phyloP scores from a whole-genome alignment of 1,140 invertebrate genomes.

The Eumeta japonica region DNA sequence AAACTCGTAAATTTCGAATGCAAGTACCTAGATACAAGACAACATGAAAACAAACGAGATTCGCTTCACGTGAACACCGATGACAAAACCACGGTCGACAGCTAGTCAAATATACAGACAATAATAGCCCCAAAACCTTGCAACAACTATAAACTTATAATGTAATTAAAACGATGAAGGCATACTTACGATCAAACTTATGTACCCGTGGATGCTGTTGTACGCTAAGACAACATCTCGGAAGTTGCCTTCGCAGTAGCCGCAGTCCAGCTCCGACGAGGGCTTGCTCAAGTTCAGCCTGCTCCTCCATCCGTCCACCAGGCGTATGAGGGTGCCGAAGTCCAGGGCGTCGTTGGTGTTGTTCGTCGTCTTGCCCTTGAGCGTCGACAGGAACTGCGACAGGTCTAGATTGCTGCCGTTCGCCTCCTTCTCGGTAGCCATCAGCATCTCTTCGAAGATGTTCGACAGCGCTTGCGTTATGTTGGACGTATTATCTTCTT shows the following conservation, averaged over 20 bases:
- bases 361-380: conserved; percentile 30
- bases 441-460: conserved; percentile 42
- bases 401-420: conserved; percentile 30
- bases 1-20: too few relatives aligned
- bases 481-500: conserved; percentile 25
- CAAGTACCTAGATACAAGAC: too few relatives aligned
- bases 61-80: too few relatives aligned
- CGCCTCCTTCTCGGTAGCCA: conserved; percentile 26
- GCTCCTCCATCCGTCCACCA: conserved; percentile 37
- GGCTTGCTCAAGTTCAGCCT: conserved; percentile 35
- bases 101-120: too few relatives aligned
- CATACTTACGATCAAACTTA: conserved; percentile 49
- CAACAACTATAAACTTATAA: too few relatives aligned
- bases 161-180: too few relatives aligned
- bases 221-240: conserved; percentile 41
- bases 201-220: conserved; percentile 51
- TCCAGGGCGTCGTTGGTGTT: conserved; percentile 30
- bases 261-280: conserved; percentile 22
- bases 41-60: too few relatives aligned
- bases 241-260: conserved; percentile 45
- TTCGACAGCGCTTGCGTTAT: conserved; percentile 40
- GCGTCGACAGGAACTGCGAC: conserved; percentile 30
- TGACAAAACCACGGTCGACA: too few relatives aligned
- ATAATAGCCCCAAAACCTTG: too few relatives aligned
- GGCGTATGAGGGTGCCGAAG: conserved; percentile 36